phyloP scores from a whole-genome alignment of 2,888 invertebrate genomes.

The Drosophila histrio region DNA sequence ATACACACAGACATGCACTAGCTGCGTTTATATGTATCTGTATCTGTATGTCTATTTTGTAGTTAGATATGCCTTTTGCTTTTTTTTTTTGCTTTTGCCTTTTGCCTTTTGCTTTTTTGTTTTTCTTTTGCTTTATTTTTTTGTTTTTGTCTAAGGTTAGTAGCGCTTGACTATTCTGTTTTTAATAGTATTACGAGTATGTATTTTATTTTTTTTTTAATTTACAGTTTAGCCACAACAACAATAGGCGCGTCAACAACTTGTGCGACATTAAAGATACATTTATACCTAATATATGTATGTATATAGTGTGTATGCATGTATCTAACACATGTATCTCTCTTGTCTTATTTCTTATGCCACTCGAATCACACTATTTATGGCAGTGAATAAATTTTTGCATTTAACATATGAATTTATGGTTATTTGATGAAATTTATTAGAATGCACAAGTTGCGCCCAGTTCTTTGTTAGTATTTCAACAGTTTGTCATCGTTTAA shows the following conservation, averaged over 20 bases:
- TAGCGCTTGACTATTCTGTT: conserved; percentile 65
- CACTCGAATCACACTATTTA: conserved; percentile 56
- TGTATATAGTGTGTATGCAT: not conserved
- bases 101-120: conserved; percentile 32
- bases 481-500: conserved; percentile 11
- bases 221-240: conserved; percentile 73
- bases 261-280: conserved; percentile 55
- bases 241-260: conserved; percentile 18
- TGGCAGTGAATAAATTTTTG: conserved; percentile 63
- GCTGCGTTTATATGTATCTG: conserved; percentile 39
- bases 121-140: conserved; percentile 35
- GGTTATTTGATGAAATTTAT: conserved; percentile 58
- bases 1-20: conserved; percentile 29
- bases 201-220: conserved; percentile 67
- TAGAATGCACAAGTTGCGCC: conserved; percentile 64
- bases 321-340: conserved; percentile 37
- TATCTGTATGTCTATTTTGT: conserved; percentile 40
- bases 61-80: conserved; percentile 58
- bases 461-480: conserved; percentile 35
- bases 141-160: conserved; percentile 60
- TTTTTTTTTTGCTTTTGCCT: conserved; percentile 41
- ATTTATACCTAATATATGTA: conserved; percentile 11
- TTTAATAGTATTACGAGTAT: conserved; percentile 42
- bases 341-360: conserved; percentile 55
- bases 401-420: conserved; percentile 64